A percentile compares a stretch with the other conserved stretches of the same genome.
phyloP scores from a whole-genome alignment of 1,140 invertebrate species.

The Megathymus violae region DNA sequence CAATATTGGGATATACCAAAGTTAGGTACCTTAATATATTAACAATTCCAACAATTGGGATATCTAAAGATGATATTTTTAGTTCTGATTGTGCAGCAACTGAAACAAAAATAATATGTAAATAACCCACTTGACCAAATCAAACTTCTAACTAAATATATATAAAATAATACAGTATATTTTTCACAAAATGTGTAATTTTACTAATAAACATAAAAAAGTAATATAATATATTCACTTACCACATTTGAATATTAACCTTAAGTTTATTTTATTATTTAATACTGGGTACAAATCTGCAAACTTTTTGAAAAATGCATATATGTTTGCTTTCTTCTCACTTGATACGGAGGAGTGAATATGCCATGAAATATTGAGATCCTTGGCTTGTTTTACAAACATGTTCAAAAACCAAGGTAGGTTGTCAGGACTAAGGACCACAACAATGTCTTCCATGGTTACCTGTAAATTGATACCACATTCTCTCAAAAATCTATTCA shows the following conservation, averaged over 20 bases:
- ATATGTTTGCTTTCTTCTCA: slow-evolving; percentile 62
- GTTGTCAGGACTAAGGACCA: slow-evolving; percentile 87
- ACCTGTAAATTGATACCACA: slow-evolving; percentile 62
- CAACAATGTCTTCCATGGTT: slow-evolving; percentile 85
- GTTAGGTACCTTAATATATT: slow-evolving; percentile 84
- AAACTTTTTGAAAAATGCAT: slow-evolving; percentile 59
- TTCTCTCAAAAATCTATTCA: slow-evolving; percentile 6
- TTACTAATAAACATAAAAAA: too few relatives aligned
- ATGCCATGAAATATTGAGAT: slow-evolving; percentile 83
- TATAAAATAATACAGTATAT: too few relatives aligned
- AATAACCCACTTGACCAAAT: too few relatives aligned
- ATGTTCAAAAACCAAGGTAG: slow-evolving; percentile 88
- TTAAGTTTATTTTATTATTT: slow-evolving; percentile 82
- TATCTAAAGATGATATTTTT: slow-evolving; percentile 71
- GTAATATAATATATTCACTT: slow-evolving; percentile 73
- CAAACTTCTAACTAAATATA: too few relatives aligned
- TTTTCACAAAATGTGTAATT: too few relatives aligned
- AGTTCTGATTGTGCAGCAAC: slow-evolving; percentile 81
- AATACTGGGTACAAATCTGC: slow-evolving; percentile 33
- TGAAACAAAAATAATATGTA: slow-evolving; percentile 60
- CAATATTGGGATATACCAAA: slow-evolving; percentile 59
- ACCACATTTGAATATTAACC: slow-evolving; percentile 92
- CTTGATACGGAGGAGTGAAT: slow-evolving; percentile 87
- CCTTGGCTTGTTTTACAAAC: slow-evolving; percentile 82
- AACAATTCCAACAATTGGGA: slow-evolving; percentile 81